Evolutionary conservation across 2,797 vertebrate species (phyloP), one percentile per base, ranked within the genome.

Genomic region (Melanogrammus aeglefinus): DNA sequence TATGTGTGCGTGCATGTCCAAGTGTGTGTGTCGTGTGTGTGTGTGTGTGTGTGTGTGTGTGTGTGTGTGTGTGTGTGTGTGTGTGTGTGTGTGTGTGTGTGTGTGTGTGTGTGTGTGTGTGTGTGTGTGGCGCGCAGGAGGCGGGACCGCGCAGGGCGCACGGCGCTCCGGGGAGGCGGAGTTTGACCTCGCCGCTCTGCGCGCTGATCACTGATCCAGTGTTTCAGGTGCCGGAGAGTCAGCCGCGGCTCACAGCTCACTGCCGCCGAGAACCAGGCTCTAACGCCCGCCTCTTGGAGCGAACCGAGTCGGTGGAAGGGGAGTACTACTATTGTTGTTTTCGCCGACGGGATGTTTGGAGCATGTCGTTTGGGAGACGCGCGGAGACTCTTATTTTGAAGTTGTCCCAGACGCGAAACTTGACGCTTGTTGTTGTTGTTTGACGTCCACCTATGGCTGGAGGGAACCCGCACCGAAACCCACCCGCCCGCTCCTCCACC

Each of bases 191-290:
- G 88, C 86, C 2, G 90, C 90, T 86, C 87, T 82, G 89, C 91
- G 93, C 94, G 93, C 57, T 16, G 93, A 91, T 91, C 92, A 88
- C 92, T 89, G 85, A 91, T 93, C 93, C 94, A 91, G 92, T 93
- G 89, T 92, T 94, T 94, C 94, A 95, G 94, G 94, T 95, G 92
- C 83, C 79, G 89, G 84, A 89, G 84, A 90, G 89, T 90, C 88
- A 86, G 86, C 76, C 85, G 81, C 31, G 83, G 87, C 86, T 88
- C 89, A 82, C 29, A 82, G 87, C 85, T 88, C 88, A 79, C 85
- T 84, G 82, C 88, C 83, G 86, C 89, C 81, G 86, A 44, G 41
- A 10, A 44, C 9, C 10, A 44, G 41, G 14, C 41, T 9, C 38
- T 9, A 39, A 44, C 12, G 41, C 16, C 1, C 47, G 16, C 16